Evolutionary conservation across 2,888 invertebrate species (phyloP).

Genomic region (Cabera pusaria): DNA sequence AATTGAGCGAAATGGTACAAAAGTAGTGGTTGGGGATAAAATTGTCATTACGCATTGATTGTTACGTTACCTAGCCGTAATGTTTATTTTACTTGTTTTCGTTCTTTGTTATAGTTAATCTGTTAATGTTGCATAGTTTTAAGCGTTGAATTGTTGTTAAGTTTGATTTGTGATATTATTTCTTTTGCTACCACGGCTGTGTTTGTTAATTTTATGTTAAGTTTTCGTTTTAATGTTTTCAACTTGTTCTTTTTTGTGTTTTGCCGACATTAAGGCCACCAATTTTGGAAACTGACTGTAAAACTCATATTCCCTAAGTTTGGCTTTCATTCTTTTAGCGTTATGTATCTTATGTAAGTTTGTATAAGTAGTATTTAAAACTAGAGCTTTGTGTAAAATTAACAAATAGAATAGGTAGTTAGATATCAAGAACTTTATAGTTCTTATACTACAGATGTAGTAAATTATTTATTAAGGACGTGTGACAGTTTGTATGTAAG

Average conservation of each 20-base stretch:
- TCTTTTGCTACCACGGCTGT: constrained; percentile 70
- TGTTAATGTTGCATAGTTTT: constrained; percentile 67
- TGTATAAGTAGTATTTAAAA: constrained; percentile 72
- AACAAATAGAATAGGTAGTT: constrained; percentile 75
- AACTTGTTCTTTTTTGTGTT: constrained; percentile 54
- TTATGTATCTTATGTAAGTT: constrained; percentile 39
- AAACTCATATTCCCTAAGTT: constrained; percentile 7
- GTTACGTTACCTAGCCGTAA: too few relatives aligned
- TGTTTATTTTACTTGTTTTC: too few relatives aligned
- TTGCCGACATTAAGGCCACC: constrained; percentile 75
- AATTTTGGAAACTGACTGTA: constrained; percentile 27
- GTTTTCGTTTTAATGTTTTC: constrained; percentile 75
- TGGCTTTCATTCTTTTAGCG: constrained; percentile 40
- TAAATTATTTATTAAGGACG: constrained; percentile 36
- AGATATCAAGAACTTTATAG: constrained; percentile 16
- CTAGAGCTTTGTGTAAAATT: constrained; percentile 82
- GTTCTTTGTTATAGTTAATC: constrained; percentile 40
- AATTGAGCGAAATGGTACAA: constrained; percentile 25
- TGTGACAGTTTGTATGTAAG: constrained; percentile 62
- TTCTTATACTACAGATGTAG: too few relatives aligned
- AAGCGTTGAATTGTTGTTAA: constrained; percentile 78
- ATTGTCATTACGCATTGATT: constrained; percentile 57
- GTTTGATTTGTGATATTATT: constrained; percentile 66
- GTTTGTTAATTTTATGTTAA: constrained; percentile 83
- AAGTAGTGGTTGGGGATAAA: constrained; percentile 52